These are phyloP conservation scores for Sphecodes monilicornis DNA, from an alignment of 2,888 invertebrate genomes.

Conservation along the genomic window DNA sequence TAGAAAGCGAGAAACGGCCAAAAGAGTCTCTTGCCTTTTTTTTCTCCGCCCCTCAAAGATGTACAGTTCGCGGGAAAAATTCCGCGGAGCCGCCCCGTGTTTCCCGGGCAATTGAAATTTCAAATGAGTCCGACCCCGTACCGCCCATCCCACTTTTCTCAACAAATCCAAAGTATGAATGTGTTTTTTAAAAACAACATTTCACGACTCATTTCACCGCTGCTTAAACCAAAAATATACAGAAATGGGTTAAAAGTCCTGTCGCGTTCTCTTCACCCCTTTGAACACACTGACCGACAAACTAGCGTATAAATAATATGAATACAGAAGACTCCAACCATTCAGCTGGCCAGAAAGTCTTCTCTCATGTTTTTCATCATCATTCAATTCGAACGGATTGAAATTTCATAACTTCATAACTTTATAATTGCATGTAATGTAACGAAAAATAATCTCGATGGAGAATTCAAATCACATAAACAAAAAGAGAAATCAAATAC, in stretches of 20 bases:
- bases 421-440: too few relatives aligned
- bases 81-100: constrained; percentile 15
- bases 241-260: constrained; percentile 5
- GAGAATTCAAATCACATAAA: too few relatives aligned
- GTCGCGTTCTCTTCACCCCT: not conserved
- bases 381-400: too few relatives aligned
- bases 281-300: not conserved
- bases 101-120: constrained; percentile 41
- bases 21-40: constrained; percentile 42
- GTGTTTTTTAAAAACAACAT: not conserved
- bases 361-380: too few relatives aligned
- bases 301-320: not conserved
- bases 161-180: not conserved
- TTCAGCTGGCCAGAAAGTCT: not conserved
- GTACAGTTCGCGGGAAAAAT: constrained; percentile 32
- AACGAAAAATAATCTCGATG: too few relatives aligned
- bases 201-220: not conserved
- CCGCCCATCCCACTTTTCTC: not conserved
- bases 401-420: too few relatives aligned
- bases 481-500: too few relatives aligned
- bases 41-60: constrained; percentile 7
- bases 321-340: not conserved
- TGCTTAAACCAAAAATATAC: not conserved
- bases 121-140: not conserved
- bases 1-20: constrained; percentile 57